These are phyloP conservation scores for Zaprionus gabonicus DNA, from an alignment of 1,140 invertebrate genomes.

Conservation along the genomic window DNA sequence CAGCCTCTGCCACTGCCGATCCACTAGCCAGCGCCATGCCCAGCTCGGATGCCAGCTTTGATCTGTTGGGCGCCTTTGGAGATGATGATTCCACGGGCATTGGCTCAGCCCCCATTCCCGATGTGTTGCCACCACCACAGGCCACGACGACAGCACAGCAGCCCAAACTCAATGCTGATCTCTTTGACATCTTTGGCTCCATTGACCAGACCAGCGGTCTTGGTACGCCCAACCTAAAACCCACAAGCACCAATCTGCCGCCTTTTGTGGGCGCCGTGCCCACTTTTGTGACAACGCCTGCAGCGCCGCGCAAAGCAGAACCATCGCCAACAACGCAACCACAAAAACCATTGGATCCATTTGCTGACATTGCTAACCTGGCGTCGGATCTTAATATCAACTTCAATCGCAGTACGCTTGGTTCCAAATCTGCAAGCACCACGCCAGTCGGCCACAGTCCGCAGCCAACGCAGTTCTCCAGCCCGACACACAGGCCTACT, in stretches of 20 bases:
- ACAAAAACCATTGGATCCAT: conserved; percentile 84
- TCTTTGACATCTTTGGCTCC: conserved; percentile 81
- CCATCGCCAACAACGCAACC: conserved; percentile 64
- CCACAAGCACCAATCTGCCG: conserved; percentile 39
- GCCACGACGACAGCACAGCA: conserved; percentile 26
- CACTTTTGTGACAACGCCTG: conserved; percentile 65
- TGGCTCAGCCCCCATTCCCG: conserved; percentile 74
- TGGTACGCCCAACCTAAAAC: conserved; percentile 50
- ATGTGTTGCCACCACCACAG: conserved; percentile 66
- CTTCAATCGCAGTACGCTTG: conserved; percentile 70
- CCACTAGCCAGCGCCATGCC: conserved; percentile 80
- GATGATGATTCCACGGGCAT: conserved; percentile 79
- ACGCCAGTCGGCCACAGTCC: conserved; percentile 73
- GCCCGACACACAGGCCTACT: conserved; percentile 67
- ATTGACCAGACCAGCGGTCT: conserved; percentile 53
- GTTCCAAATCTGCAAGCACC: conserved; percentile 62
- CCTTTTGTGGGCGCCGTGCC: conserved; percentile 61
- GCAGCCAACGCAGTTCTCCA: conserved; percentile 84
- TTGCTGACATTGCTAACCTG: conserved; percentile 86
- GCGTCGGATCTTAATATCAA: conserved; percentile 82
- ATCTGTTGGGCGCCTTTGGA: conserved; percentile 87
- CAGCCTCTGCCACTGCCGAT: conserved; percentile 42
- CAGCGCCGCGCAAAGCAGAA: conserved; percentile 61
- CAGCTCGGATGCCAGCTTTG: conserved; percentile 85
- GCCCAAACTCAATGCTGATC: conserved; percentile 66